Percentiles rank a stretch among this genome's conserved stretches.
phyloP scores from a whole-genome alignment of 2,888 invertebrate species.

The Luperina nickerlii region DNA sequence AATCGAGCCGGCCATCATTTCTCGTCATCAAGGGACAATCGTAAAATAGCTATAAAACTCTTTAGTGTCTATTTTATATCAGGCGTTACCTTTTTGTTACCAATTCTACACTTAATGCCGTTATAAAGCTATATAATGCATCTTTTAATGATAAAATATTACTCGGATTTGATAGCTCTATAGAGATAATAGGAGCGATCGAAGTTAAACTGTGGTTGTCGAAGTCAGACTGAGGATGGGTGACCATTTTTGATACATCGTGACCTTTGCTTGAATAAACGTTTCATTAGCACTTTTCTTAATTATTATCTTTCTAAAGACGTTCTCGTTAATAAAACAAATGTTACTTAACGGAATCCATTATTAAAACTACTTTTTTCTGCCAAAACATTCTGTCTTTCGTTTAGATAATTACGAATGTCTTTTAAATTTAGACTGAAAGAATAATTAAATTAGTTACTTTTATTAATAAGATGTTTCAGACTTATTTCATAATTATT shows the following conservation, averaged over 20 bases:
- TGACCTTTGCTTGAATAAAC: not conserved
- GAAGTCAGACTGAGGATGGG: not conserved
- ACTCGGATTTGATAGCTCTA: constrained; percentile 42
- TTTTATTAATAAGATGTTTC: constrained; percentile 7
- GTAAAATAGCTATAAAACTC: constrained; percentile 59
- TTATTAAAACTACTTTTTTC: constrained; percentile 40
- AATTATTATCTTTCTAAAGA: constrained; percentile 17
- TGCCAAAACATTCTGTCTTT: not conserved
- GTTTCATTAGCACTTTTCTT: not conserved
- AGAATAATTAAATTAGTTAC: not conserved
- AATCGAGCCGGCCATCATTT: constrained; percentile 29
- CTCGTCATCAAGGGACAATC: constrained; percentile 54
- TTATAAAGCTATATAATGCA: constrained; percentile 60
- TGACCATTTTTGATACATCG: not conserved
- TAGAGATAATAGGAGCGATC: constrained; percentile 25
- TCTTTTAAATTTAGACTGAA: not conserved
- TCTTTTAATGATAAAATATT: constrained; percentile 50
- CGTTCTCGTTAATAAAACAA: constrained; percentile 34
- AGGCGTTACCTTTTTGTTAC: constrained; percentile 61
- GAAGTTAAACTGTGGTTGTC: not conserved
- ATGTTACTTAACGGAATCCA: constrained; percentile 23
- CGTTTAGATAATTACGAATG: constrained; percentile 23
- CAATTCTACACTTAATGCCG: constrained; percentile 57
- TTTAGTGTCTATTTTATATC: constrained; percentile 55
- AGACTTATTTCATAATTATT: not conserved